Evolutionary conservation across 1,140 invertebrate species (phyloP).

Genomic region (Drosophila baimaii): DNA sequence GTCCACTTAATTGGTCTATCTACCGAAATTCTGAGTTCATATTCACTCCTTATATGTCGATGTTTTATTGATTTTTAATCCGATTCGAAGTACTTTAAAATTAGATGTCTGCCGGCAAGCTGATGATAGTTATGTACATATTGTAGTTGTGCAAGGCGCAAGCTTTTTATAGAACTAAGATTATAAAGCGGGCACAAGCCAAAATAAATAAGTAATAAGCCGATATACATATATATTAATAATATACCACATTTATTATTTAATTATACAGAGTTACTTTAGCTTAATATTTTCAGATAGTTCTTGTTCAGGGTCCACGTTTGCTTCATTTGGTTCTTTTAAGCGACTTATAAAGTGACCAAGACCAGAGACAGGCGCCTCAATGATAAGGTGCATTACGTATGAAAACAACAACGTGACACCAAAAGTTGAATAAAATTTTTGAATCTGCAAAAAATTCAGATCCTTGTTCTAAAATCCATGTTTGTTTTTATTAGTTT

Average conservation of each 20-base stretch:
- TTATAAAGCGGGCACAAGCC: too few relatives aligned
- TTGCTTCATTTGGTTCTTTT: background rate
- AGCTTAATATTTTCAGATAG: too few relatives aligned
- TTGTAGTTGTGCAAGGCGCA: background rate
- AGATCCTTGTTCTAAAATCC: too few relatives aligned
- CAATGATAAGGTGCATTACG: conserved; percentile 32
- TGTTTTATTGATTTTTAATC: background rate
- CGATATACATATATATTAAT: too few relatives aligned
- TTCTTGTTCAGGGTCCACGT: background rate
- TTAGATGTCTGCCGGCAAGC: background rate
- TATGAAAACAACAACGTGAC: conserved; percentile 27
- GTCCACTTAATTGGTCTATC: conserved; percentile 6
- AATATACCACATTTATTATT: too few relatives aligned
- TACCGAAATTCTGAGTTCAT: background rate
- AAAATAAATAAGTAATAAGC: too few relatives aligned
- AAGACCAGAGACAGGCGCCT: conserved; percentile 32
- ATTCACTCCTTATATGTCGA: conserved; percentile 1
- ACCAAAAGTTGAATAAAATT: conserved; percentile 44
- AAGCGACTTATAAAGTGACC: background rate
- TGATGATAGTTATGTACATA: background rate
- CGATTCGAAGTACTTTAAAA: background rate
- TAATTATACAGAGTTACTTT: too few relatives aligned
- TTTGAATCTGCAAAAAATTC: conserved; percentile 10
- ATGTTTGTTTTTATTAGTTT: too few relatives aligned
- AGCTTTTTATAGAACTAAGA: too few relatives aligned